Base-by-base conservation (phyloP, 2,888 invertebrate genomes). In the Dolichomitus sp. region DNA sequence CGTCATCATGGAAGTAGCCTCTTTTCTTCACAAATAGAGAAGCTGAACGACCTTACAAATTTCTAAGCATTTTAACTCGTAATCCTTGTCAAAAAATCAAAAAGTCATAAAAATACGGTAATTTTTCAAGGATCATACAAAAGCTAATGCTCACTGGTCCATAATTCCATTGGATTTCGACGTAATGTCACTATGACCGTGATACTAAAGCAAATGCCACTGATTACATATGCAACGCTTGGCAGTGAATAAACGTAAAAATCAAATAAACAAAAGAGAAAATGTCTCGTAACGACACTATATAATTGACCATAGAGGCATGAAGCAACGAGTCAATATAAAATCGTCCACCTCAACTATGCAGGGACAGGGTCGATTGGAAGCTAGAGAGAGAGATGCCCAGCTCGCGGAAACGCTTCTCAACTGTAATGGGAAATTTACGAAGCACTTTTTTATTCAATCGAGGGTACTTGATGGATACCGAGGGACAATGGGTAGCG, bases 401-500 rank as follows among this genome's bases (percentile, higher is more conserved):
- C 3, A 40, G 17, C 17, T 23, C 42, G 42, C 19, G 63, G 6
- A 42, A 45, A 23, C 42, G 19, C 2, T 12, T 45, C n/a, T 45
- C 65, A 4, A 42, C 27, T n/a, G 42, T 65, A 65, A 65, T 65
- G 45, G 42, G 27, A 59, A 59, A 72, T 45, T 59, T 33, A 33
- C 33, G 42, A 45, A 45, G 6, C 45, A 27, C 42, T 45, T 72
- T 59, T 72, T 65, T 65, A 27, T 42, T 45, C 42, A 65, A 65
- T 65, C 23, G 52, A 69, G 68, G 68, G 42, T 74, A 50, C 68
- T 69, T 12, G 42, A 7, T 40, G 61, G 61, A 52, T 33, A 61
- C 33, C 27, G 33, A 65, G 61, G 17, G 11, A 23, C 33, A 61
- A 23, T 54, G 37, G 74, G 33, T 23, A 7, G 45, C 37, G 74